phyloP scores from a whole-genome alignment of 2,888 invertebrate genomes.

The Andrena bicolor region DNA sequence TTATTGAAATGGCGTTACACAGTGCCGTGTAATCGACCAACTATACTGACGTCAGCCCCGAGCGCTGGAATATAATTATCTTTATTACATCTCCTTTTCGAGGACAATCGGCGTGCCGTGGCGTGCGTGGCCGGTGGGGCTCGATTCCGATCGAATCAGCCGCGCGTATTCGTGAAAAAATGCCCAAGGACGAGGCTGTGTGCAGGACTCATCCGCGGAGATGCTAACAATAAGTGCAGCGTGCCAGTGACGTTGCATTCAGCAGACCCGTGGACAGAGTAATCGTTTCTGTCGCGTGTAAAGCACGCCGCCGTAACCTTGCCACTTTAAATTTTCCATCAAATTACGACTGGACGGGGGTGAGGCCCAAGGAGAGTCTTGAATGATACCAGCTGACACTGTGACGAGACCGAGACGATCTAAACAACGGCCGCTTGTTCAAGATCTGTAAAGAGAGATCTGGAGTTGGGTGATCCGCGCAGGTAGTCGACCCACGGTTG shows the following conservation, averaged over 20 bases:
- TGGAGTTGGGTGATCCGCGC: not conserved
- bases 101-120: slow-evolving; percentile 61
- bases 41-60: slow-evolving; percentile 64
- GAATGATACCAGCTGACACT: not conserved
- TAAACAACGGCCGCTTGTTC: too few species aligned
- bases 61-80: slow-evolving; percentile 67
- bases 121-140: slow-evolving; percentile 37
- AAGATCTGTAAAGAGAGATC: not conserved
- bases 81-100: slow-evolving; percentile 72
- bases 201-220: slow-evolving; percentile 46
- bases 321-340: not conserved
- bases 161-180: slow-evolving; percentile 49
- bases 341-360: not conserved
- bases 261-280: not conserved
- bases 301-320: not conserved
- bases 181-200: slow-evolving; percentile 55
- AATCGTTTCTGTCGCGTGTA: not conserved
- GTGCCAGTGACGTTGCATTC: slow-evolving; percentile 7
- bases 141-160: slow-evolving; percentile 51
- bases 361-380: not conserved
- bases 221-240: slow-evolving; percentile 55
- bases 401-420: too few species aligned
- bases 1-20: slow-evolving; percentile 48
- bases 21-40: slow-evolving; percentile 60
- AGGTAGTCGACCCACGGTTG: too few species aligned